Evolutionary conservation across 2,113 vertebrate genomes (phyloP).

Genomic region (Psittacula cyanocephala): DNA sequence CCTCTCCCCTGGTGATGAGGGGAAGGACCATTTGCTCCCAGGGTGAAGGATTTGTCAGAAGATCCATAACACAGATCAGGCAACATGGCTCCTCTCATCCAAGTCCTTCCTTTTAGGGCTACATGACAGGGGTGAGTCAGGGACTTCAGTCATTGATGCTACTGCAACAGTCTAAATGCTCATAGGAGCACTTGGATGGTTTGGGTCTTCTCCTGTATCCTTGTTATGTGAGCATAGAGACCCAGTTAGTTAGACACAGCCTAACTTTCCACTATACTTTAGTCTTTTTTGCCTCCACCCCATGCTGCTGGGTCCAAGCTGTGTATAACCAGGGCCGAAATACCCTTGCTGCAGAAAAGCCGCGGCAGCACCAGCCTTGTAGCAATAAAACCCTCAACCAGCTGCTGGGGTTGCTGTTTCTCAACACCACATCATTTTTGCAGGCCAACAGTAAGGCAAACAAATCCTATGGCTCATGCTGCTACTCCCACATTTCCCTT

Average conservation of each 20-base stretch:
- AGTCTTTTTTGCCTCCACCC: background rate
- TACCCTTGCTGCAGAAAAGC: background rate
- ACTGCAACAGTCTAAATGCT: accelerated
- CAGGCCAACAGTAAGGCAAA: background rate
- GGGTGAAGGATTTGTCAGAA: background rate
- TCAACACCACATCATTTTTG: background rate
- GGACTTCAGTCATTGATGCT: accelerated
- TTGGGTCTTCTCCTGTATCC: background rate
- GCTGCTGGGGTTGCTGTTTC: background rate
- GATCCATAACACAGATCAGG: too few species aligned
- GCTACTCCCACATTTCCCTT: background rate
- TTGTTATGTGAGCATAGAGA: background rate
- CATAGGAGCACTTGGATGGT: accelerated
- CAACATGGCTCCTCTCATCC: background rate
- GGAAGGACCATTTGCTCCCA: accelerated
- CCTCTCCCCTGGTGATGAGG: too few species aligned
- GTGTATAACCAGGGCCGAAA: background rate
- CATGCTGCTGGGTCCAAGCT: background rate
- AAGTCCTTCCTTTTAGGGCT: background rate
- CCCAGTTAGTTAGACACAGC: background rate
- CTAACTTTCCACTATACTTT: background rate
- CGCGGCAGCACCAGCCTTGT: background rate
- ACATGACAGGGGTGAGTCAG: accelerated
- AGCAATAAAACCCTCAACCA: background rate
- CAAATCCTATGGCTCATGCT: background rate